phyloP scores from a whole-genome alignment of 2,797 vertebrate species.

The Halcyon smyrnensis region DNA sequence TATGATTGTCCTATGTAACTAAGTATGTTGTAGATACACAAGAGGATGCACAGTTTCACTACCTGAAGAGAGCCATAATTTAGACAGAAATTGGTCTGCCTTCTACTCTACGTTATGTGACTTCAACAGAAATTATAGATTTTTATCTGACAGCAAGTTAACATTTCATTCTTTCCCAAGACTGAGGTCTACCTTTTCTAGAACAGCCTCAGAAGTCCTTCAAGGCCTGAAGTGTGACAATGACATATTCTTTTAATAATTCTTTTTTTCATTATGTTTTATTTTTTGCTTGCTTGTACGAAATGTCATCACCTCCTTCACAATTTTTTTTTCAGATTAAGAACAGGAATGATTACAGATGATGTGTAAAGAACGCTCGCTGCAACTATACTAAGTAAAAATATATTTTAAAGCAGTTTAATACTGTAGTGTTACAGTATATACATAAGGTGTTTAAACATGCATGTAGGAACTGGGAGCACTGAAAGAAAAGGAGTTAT shows the following conservation, averaged over 20 bases:
- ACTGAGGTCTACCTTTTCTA: slow-evolving; percentile 8
- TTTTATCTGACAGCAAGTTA: slow-evolving; percentile 1
- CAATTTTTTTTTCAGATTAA: slow-evolving; percentile 26
- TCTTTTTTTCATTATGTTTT: not conserved
- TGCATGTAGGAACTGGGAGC: not conserved
- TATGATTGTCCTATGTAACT: not conserved
- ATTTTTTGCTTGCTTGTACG: slow-evolving; percentile 4
- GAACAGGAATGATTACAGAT: slow-evolving; percentile 41
- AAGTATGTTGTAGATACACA: not conserved
- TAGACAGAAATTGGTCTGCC: not conserved
- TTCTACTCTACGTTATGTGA: not conserved
- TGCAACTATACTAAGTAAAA: slow-evolving; percentile 27
- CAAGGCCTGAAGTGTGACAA: not conserved
- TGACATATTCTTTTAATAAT: slow-evolving; percentile 37
- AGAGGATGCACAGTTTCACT: not conserved
- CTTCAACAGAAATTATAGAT: not conserved
- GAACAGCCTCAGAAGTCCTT: slow-evolving; percentile 7
- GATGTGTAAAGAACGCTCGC: slow-evolving; percentile 38
- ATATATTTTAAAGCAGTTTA: slow-evolving; percentile 10
- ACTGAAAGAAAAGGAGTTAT: not conserved
- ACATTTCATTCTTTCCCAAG: not conserved
- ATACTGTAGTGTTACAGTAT: not conserved
- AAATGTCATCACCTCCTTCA: slow-evolving; percentile 45
- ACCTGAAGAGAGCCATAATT: not conserved
- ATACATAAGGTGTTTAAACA: not conserved